Evolutionary conservation across 2,113 vertebrate genomes (phyloP), one percentile per base, ranked within the genome.

Genomic region (Xiphias gladius): DNA sequence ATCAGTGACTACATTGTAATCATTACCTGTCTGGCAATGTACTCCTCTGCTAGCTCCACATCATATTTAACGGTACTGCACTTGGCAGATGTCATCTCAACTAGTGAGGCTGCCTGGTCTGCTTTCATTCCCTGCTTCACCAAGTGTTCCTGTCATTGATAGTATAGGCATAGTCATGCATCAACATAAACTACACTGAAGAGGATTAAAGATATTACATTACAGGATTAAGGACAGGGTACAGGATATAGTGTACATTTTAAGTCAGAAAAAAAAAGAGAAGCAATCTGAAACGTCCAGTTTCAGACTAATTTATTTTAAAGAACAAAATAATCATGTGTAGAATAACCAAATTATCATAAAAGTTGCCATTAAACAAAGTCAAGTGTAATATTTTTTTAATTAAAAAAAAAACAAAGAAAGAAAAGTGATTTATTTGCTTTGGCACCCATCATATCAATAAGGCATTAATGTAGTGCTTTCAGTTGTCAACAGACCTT

Each of bases 1-100:
- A 22, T 57, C 9, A 22, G 48, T 64, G 20, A 14, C 5, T n/a
- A 39, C 0, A 14, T 2, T 1, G 8, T 30, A 66, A 35, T 39
- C 2, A 84, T 69, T 76, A 99, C 98, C 97, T 99, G 98, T 82
- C 96, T 95, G 80, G 97, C 98, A 76, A 99, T 98, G 91, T 98
- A 99, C n/a, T 99, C 98, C 89, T 99, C 98, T 20, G 97, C 98
- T 65, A 99, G 95, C 54, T 99, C 98, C 79, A 99, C 97, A 0
- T 99, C 98, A 0, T 99, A 98, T 76, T 98, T 99, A 57, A 99
- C 96, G 0, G 96, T 96, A 86, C 96, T 97, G 91, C 98, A 99
- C 90, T 96, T 98, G 75, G 94, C 92, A 8, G 95, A 95, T 0
- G 97, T 96, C 88, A 96, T 73, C 54, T 98, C 97, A 13, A 96